Conservation (phyloP, 1,140 invertebrate genomes). For the Drosophila melanica region DNA sequence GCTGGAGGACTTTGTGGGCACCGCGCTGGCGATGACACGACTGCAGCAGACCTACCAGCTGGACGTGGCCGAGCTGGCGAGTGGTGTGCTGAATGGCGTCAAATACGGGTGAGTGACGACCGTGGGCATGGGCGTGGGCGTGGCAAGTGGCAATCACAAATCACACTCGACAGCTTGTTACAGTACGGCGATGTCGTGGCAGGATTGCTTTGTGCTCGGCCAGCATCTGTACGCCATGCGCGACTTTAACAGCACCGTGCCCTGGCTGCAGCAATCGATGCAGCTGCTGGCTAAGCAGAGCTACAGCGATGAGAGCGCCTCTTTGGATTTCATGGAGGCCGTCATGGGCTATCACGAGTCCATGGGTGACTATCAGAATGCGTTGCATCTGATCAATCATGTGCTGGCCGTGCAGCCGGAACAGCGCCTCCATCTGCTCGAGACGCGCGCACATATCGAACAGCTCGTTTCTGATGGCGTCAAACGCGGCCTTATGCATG, state of each 20-base stretch:
- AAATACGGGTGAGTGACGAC: slow-evolving; percentile 88
- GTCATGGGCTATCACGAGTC: slow-evolving; percentile 87
- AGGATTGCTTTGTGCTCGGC: slow-evolving; percentile 98
- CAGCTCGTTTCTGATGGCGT: slow-evolving; percentile 61
- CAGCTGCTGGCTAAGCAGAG: slow-evolving; percentile 54
- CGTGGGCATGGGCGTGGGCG: not conserved
- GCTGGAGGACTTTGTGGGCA: slow-evolving; percentile 95
- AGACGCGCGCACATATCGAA: slow-evolving; percentile 88
- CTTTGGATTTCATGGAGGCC: slow-evolving; percentile 75
- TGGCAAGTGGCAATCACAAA: slow-evolving; percentile 21
- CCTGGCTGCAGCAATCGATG: slow-evolving; percentile 96
- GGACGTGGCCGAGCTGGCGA: slow-evolving; percentile 93
- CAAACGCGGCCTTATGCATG: slow-evolving; percentile 62
- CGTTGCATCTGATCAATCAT: slow-evolving; percentile 94
- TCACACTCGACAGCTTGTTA: slow-evolving; percentile 26
- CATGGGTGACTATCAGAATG: slow-evolving; percentile 92
- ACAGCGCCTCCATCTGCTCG: slow-evolving; percentile 90
- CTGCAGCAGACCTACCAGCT: slow-evolving; percentile 98
- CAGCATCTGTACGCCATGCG: slow-evolving; percentile 95
- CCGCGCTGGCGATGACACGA: slow-evolving; percentile 95
- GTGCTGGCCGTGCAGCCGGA: slow-evolving; percentile 92
- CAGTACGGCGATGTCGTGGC: slow-evolving; percentile 88
- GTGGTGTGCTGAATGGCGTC: slow-evolving; percentile 93
- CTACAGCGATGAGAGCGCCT: slow-evolving; percentile 47
- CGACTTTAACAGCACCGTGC: slow-evolving; percentile 95